Conservation (phyloP, 2,888 invertebrate species). For the Icerya purchasi region DNA sequence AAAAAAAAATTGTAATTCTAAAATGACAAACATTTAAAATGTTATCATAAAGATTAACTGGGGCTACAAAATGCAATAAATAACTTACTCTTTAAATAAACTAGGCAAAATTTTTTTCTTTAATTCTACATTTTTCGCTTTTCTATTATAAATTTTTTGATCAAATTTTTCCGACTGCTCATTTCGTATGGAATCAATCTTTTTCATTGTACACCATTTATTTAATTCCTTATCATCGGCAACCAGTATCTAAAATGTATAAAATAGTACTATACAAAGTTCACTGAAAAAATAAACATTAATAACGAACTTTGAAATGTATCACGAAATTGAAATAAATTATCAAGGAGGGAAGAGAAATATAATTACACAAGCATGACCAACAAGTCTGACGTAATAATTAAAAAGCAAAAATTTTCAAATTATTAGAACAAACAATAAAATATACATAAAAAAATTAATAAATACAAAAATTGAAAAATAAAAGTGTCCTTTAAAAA, state of each 20-base stretch:
- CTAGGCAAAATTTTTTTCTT: slow-evolving; percentile 63
- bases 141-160: slow-evolving; percentile 47
- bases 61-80: not conserved
- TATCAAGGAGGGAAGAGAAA: too few species aligned
- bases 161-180: slow-evolving; percentile 62
- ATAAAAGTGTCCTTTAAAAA: too few species aligned
- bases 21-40: slow-evolving; percentile 3
- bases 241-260: slow-evolving; percentile 44
- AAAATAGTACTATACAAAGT: too few species aligned
- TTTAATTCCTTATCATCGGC: slow-evolving; percentile 88
- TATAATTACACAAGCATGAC: too few species aligned
- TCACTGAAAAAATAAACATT: too few species aligned
- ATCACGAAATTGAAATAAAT: too few species aligned
- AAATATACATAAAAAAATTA: too few species aligned
- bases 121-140: slow-evolving; percentile 44
- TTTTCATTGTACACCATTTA: slow-evolving; percentile 83
- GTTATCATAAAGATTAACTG: not conserved
- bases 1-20: slow-evolving; percentile 11
- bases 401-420: too few species aligned
- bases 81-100: slow-evolving; percentile 34
- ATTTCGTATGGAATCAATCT: slow-evolving; percentile 52
- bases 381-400: too few species aligned
- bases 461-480: too few species aligned
- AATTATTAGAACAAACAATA: too few species aligned
- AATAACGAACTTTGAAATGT: too few species aligned